Conservation (phyloP, 2,113 vertebrate genomes). For the Oncorhynchus kisutch region DNA sequence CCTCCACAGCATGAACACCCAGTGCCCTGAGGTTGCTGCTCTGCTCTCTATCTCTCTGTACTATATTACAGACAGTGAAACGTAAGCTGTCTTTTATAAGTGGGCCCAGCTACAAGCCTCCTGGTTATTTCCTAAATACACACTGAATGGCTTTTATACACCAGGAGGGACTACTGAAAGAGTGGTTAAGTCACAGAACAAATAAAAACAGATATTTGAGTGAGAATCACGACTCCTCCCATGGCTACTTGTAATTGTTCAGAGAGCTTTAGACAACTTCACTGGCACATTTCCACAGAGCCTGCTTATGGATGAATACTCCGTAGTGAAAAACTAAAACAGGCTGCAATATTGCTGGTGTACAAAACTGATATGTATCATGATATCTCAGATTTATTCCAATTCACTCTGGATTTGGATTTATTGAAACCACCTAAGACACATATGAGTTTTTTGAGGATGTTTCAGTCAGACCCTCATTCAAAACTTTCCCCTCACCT, state of each 20-base stretch:
- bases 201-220: constrained; percentile 60
- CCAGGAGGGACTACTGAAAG: constrained; percentile 48
- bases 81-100: constrained; percentile 69
- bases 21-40: constrained; percentile 16
- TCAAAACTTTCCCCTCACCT: no score
- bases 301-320: neutral
- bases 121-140: constrained; percentile 48
- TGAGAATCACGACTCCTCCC: constrained; percentile 43
- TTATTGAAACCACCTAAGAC: neutral
- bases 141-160: constrained; percentile 38
- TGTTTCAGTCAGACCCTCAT: no score
- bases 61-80: constrained; percentile 64
- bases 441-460: no score
- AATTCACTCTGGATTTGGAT: neutral
- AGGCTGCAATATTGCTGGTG: neutral
- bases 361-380: neutral
- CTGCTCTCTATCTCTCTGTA: constrained; percentile 43
- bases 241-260: constrained; percentile 44
- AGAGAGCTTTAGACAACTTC: neutral
- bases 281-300: neutral
- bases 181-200: constrained; percentile 45
- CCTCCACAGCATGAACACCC: constrained; percentile 46
- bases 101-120: constrained; percentile 56
- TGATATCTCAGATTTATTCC: neutral
- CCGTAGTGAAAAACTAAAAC: neutral